Evolutionary conservation across 1,140 invertebrate genomes (phyloP).

Genomic region (Euwallacea fornicatus): DNA sequence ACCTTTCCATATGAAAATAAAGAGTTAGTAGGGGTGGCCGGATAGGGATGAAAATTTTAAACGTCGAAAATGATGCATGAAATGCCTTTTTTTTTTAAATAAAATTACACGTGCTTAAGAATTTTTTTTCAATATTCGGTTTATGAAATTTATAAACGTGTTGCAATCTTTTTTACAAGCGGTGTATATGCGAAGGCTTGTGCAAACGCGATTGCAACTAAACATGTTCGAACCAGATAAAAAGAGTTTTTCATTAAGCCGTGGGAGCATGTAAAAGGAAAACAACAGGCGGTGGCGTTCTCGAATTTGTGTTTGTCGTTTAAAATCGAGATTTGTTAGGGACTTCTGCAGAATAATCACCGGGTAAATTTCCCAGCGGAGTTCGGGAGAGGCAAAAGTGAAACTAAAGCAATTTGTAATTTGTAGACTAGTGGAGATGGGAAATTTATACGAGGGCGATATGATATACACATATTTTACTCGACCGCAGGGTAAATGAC

Average conservation of each 20-base stretch:
- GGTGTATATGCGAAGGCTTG: too few species aligned
- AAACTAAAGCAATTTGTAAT: constrained; percentile 33
- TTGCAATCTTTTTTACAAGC: too few species aligned
- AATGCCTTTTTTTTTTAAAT: too few species aligned
- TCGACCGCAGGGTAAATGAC: not conserved
- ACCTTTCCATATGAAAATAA: too few species aligned
- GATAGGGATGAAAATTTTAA: too few species aligned
- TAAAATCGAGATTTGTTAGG: constrained; percentile 35
- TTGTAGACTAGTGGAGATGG: constrained; percentile 21
- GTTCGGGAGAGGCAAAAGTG: constrained; percentile 28
- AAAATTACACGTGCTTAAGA: too few species aligned
- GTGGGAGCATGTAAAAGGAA: constrained; percentile 1
- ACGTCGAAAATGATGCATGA: too few species aligned
- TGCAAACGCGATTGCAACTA: too few species aligned
- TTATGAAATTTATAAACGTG: too few species aligned
- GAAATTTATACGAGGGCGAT: constrained; percentile 14
- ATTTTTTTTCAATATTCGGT: too few species aligned
- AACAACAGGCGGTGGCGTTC: constrained; percentile 5
- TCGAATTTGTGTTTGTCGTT: constrained; percentile 20
- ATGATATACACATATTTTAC: not conserved
- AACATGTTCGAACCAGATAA: too few species aligned
- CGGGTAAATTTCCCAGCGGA: constrained; percentile 30
- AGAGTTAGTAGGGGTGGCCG: too few species aligned
- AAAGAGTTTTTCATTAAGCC: constrained; percentile 11
- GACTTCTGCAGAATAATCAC: constrained; percentile 32